phyloP scores from a whole-genome alignment of 2,888 invertebrate species.

The Pyrgus malvae region DNA sequence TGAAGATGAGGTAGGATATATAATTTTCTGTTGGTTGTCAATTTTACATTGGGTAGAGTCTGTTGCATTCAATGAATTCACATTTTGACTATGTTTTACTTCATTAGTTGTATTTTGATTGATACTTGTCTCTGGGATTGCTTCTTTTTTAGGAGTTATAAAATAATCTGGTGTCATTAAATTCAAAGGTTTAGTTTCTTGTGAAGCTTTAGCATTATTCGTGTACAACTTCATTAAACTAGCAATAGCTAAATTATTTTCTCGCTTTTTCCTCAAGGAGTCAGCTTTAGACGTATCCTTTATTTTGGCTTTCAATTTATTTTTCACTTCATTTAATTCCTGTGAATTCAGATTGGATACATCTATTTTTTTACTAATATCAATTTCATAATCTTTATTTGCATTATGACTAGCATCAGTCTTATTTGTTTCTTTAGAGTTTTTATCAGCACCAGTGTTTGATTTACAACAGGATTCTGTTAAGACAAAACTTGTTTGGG shows the following conservation, averaged over 20 bases:
- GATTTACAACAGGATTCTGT: neutral
- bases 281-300: conserved; percentile 40
- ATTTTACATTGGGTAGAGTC: no score
- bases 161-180: conserved; percentile 53
- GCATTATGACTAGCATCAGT: conserved; percentile 26
- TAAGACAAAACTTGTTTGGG: neutral
- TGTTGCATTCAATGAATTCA: no score
- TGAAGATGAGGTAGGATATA: neutral
- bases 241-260: conserved; percentile 58
- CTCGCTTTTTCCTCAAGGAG: conserved; percentile 42
- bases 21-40: no score
- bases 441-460: neutral
- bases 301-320: conserved; percentile 47
- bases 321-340: conserved; percentile 35
- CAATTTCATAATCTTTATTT: conserved; percentile 17
- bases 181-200: conserved; percentile 35
- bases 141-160: conserved; percentile 28
- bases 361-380: conserved; percentile 27
- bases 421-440: conserved; percentile 2
- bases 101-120: neutral
- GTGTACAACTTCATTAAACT: conserved; percentile 51
- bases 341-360: conserved; percentile 22
- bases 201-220: conserved; percentile 13
- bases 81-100: neutral
- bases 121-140: neutral